Base-by-base conservation (phyloP, 1,140 invertebrate genomes). In the Latrodectus geometricus region DNA sequence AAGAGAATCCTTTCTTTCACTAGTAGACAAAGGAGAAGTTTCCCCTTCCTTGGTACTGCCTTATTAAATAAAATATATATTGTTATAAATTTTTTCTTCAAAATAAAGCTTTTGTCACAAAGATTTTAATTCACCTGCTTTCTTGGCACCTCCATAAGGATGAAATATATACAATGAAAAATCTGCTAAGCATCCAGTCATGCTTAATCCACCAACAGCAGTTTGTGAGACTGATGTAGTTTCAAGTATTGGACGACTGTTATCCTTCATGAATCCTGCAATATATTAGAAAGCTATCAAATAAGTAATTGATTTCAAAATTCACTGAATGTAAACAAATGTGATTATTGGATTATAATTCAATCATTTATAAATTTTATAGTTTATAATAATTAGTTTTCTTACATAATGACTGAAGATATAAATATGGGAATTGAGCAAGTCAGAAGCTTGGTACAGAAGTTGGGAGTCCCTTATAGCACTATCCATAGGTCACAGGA, bases 131-230 rank as follows among this genome's bases (percentile, higher is more conserved):
- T 72, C 90, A 89, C 94, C 94, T 9, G 95, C 94, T 89, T 96
- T 96, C 90, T 97, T 97, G 66, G 94, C 94, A 50, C 96, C 96
- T 15, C 97, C 97, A 90, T 98, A 99, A 0, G 97, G 97, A 93
- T 99, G 97, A 92, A 99, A 99, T 88, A 99, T 97, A 91, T 98
- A 98, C 0, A 99, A 95, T 0, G 97, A 98, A 91, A 99, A 99
- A 91, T 99, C 97, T 0, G 97, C 96, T 77, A 99, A 92, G 89
- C 96, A 98, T 7, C 96, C 97, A 0, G 97, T 99, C 0, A 99
- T 96, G 91, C 96, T 98, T 0, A 97, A 91, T 8, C 97, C 97
- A 61, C 96, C 97, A 85, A 95, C 94, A 0, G 95, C 94, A 4
- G 85, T 88, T 66, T 88, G 86, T 15, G 21, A 87, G 48, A 82